These are phyloP conservation scores for Xenopus petersii DNA, from an alignment of 2,797 vertebrate species.

Conservation along the genomic window DNA sequence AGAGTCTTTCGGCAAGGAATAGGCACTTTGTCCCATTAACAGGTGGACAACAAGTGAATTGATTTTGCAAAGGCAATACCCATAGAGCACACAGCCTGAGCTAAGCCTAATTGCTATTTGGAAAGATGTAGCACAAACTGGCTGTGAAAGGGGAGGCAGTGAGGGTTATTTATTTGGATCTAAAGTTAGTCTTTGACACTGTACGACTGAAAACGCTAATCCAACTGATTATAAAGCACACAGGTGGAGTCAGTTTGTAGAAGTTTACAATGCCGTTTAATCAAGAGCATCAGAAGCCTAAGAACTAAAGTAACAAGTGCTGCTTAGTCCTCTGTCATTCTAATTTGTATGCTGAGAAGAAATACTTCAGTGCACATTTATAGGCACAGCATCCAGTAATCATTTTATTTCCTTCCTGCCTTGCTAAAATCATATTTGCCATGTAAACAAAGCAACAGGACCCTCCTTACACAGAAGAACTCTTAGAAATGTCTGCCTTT, in stretches of 20 bases:
- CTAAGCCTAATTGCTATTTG: constrained; percentile 34
- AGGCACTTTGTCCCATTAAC: neutral
- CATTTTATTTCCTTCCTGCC: neutral
- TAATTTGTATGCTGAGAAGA: constrained; percentile 8
- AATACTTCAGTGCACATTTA: constrained; percentile 20
- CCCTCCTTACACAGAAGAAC: no score
- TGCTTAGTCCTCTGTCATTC: constrained; percentile 7
- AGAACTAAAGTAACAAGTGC: constrained; percentile 8
- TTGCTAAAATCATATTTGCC: neutral
- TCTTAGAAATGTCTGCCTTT: neutral
- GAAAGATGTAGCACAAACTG: constrained; percentile 29
- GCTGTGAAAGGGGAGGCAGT: constrained; percentile 10
- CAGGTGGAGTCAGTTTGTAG: constrained; percentile 21
- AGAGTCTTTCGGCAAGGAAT: neutral
- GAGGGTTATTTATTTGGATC: constrained; percentile 32
- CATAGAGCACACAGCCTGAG: constrained; percentile 15
- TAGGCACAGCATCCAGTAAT: neutral
- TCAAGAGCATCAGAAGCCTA: constrained; percentile 21
- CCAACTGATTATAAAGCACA: constrained; percentile 28
- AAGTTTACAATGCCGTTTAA: constrained; percentile 23
- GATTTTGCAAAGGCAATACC: constrained; percentile 13
- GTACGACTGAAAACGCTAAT: constrained; percentile 30
- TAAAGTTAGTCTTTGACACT: constrained; percentile 31
- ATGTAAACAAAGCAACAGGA: neutral
- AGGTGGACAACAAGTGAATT: constrained; percentile 17